Evolutionary conservation across 2,797 vertebrate species (phyloP).

Genomic region (Pyrocephalus nanus): DNA sequence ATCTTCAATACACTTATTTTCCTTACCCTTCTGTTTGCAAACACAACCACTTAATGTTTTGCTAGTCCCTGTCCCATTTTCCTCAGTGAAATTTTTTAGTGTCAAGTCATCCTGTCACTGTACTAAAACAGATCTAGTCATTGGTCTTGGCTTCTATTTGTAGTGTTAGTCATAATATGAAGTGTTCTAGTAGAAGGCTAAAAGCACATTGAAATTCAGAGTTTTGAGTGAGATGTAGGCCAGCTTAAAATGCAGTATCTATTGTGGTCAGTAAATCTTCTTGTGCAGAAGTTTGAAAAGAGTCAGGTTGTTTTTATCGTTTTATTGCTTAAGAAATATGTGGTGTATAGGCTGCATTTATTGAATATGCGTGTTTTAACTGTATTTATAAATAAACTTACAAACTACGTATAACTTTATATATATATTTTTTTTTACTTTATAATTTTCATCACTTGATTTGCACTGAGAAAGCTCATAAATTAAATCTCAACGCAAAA

Average conservation of each 20-base stretch:
- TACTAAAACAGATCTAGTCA: neutral
- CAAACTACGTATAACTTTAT: neutral
- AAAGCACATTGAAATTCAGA: neutral
- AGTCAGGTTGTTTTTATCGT: neutral
- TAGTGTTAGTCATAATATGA: neutral
- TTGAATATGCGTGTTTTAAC: neutral
- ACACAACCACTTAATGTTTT: neutral
- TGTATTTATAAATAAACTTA: neutral
- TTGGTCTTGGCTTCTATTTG: neutral
- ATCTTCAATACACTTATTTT: neutral
- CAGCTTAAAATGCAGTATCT: neutral
- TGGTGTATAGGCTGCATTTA: neutral
- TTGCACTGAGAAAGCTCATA: neutral
- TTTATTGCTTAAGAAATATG: rapidly evolving
- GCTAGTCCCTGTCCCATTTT: neutral
- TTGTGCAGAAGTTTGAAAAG: neutral
- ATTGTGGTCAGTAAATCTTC: neutral
- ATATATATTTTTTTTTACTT: neutral
- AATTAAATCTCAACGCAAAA: neutral
- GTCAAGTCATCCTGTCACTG: neutral
- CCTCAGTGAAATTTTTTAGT: neutral
- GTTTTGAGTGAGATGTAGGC: neutral
- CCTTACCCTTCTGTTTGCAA: neutral
- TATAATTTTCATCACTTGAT: neutral
- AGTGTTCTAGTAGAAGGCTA: neutral